phyloP scores from a whole-genome alignment of 1,140 invertebrate genomes.

The Drosophila punjabiensis region DNA sequence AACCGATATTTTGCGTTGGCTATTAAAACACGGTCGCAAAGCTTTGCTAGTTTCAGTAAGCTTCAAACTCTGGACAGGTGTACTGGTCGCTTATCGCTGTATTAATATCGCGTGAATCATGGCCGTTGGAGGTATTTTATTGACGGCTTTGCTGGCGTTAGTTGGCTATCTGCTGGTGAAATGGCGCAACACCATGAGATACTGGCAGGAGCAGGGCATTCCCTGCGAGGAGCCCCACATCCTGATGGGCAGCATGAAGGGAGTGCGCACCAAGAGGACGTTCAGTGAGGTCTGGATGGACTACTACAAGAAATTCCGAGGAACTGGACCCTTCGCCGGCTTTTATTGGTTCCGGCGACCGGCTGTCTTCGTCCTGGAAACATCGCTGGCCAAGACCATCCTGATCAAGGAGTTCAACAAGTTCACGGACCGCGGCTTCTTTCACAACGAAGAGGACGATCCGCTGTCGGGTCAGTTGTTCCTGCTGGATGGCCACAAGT shows the following conservation, averaged over 20 bases:
- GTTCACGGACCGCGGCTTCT: slow-evolving; percentile 86
- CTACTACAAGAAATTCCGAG: slow-evolving; percentile 77
- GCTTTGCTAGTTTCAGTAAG: slow-evolving; percentile 5
- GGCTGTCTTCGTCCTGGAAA: slow-evolving; percentile 86
- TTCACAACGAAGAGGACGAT: slow-evolving; percentile 86
- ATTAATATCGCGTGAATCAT: slow-evolving; percentile 22
- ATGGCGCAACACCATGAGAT: slow-evolving; percentile 35
- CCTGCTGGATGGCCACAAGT: slow-evolving; percentile 85
- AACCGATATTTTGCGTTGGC: neutral
- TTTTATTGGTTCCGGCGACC: slow-evolving; percentile 86
- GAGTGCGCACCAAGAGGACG: slow-evolving; percentile 28
- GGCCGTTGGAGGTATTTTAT: slow-evolving; percentile 30
- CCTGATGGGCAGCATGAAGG: slow-evolving; percentile 72
- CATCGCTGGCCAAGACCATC: slow-evolving; percentile 87
- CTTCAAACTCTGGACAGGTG: neutral
- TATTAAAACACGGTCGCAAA: neutral
- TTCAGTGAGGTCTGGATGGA: slow-evolving; percentile 55
- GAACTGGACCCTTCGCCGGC: slow-evolving; percentile 77
- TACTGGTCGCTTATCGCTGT: neutral
- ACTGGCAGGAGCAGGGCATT: slow-evolving; percentile 85
- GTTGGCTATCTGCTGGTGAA: slow-evolving; percentile 35
- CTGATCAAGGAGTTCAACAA: slow-evolving; percentile 87
- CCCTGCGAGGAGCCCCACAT: slow-evolving; percentile 82
- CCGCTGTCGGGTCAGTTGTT: slow-evolving; percentile 86
- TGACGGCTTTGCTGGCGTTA: slow-evolving; percentile 43